Conservation (phyloP, 2,797 vertebrate species). For the Oreonectes daqikongensis region DNA sequence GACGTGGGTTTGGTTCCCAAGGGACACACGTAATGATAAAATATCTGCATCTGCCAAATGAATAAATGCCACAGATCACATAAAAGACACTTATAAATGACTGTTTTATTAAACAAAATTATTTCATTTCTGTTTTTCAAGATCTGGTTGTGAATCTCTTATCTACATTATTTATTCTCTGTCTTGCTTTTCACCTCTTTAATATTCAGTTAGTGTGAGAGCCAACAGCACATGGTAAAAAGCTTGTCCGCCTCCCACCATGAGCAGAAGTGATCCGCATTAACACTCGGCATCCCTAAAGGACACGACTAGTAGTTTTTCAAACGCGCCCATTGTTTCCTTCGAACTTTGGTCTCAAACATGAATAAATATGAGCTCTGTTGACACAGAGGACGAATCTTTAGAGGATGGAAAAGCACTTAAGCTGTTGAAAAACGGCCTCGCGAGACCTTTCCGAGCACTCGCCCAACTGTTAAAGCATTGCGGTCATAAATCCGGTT, state of each 20-base stretch:
- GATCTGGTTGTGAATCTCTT: not conserved
- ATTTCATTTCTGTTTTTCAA: not conserved
- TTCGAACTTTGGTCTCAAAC: constrained; percentile 54
- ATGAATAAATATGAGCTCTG: constrained; percentile 65
- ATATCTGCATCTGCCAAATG: not conserved
- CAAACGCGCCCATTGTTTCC: constrained; percentile 39
- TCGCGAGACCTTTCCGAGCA: constrained; percentile 65
- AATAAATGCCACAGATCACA: not conserved
- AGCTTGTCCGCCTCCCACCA: constrained; percentile 64
- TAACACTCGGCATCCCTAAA: constrained; percentile 57
- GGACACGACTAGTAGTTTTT: constrained; percentile 58
- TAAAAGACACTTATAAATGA: no score
- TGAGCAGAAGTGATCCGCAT: constrained; percentile 61
- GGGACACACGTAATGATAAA: not conserved
- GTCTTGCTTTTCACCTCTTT: constrained; percentile 9
- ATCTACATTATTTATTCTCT: constrained; percentile 2
- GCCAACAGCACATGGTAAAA: constrained; percentile 63
- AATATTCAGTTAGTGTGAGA: constrained; percentile 34
- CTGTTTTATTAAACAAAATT: no score
- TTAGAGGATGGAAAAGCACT: constrained; percentile 67
- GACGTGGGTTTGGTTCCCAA: not conserved
- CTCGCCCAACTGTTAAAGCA: constrained; percentile 51
- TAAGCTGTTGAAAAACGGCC: constrained; percentile 64
- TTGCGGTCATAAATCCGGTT: constrained; percentile 70
- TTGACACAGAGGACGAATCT: constrained; percentile 50